Evolutionary conservation across 2,888 invertebrate species (phyloP).

Genomic region (Papilio gigon): DNA sequence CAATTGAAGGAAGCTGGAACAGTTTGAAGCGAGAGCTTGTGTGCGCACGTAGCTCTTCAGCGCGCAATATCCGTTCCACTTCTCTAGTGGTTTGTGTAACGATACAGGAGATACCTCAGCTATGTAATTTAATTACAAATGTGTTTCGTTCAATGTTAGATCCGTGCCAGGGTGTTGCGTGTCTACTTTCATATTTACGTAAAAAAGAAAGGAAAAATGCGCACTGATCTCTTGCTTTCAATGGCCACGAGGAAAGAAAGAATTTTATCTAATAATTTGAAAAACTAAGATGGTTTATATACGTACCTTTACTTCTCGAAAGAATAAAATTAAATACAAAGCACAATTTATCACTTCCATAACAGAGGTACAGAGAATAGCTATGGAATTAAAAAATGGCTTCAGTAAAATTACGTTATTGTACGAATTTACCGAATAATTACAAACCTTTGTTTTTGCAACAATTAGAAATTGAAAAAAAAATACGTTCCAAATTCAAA

Average conservation of each 20-base stretch:
- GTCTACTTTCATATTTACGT: neutral
- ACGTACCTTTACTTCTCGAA: too few relatives aligned
- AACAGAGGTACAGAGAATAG: neutral
- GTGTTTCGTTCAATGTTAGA: neutral
- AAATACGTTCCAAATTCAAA: neutral
- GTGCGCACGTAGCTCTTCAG: constrained; percentile 75
- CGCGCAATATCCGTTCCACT: constrained; percentile 77
- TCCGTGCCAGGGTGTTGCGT: neutral
- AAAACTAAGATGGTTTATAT: too few relatives aligned
- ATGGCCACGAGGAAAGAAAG: neutral
- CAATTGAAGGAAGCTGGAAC: constrained; percentile 39
- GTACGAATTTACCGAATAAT: neutral
- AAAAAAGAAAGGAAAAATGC: neutral
- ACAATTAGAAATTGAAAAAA: neutral
- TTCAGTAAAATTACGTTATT: too few relatives aligned
- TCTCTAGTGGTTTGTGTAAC: constrained; percentile 65
- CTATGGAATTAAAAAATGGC: too few relatives aligned
- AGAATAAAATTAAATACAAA: too few relatives aligned
- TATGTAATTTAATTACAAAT: constrained; percentile 72
- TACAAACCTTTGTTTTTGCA: neutral
- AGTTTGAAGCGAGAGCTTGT: constrained; percentile 57
- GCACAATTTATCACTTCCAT: too few relatives aligned
- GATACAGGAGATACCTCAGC: constrained; percentile 68
- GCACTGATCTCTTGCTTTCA: neutral
- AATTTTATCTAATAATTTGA: too few relatives aligned